Conservation (phyloP, 2,113 vertebrate genomes). For the Fulica atra region DNA sequence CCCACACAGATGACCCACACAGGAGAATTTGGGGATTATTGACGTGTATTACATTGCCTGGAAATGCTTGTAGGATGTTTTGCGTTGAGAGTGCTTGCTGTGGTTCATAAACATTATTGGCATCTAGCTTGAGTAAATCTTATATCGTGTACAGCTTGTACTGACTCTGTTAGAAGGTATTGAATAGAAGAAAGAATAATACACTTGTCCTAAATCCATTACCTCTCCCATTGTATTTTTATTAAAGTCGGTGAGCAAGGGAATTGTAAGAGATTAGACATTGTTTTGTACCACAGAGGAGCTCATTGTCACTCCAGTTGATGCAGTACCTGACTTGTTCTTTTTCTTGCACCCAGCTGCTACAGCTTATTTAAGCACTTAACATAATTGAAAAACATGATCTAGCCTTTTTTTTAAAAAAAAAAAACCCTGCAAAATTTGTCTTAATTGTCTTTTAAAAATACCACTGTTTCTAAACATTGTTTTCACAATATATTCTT, state of each 20-base stretch:
- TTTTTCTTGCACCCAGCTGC: background rate
- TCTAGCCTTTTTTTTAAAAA: background rate
- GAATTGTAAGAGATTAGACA: constrained; percentile 52
- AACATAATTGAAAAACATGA: background rate
- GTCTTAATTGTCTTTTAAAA: background rate
- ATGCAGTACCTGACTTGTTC: constrained; percentile 19
- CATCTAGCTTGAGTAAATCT: background rate
- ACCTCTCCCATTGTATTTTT: constrained; percentile 40
- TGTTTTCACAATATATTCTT: background rate
- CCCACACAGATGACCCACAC: background rate
- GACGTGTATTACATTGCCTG: background rate
- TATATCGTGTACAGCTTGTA: background rate
- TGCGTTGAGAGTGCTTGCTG: background rate
- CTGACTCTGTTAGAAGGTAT: background rate
- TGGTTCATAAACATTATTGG: background rate
- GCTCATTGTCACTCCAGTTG: background rate
- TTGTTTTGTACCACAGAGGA: constrained; percentile 23
- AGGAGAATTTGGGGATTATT: background rate
- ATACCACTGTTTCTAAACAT: background rate
- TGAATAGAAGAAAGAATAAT: constrained; percentile 8
- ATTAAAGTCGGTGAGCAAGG: constrained; percentile 39
- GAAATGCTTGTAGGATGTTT: background rate
- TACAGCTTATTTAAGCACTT: constrained; percentile 11
- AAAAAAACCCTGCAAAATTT: background rate
- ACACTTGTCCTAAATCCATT: constrained; percentile 44